phyloP scores from a whole-genome alignment of 2,797 vertebrate species.

The Lacerta viridis region DNA sequence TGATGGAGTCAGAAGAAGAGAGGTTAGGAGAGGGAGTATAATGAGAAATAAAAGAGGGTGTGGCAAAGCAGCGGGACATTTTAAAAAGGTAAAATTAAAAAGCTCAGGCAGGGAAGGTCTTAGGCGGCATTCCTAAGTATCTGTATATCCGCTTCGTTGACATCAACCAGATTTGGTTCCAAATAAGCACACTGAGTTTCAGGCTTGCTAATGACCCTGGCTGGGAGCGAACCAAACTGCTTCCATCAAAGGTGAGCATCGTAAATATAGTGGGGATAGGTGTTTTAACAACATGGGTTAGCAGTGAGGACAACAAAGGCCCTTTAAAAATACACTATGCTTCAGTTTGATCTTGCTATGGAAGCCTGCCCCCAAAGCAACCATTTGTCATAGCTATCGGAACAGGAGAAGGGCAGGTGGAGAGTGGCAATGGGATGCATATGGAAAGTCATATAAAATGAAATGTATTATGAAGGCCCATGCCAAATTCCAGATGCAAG shows the following conservation, averaged over 20 bases:
- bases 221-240: neutral
- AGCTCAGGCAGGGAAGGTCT: neutral
- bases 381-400: conserved; percentile 10
- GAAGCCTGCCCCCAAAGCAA: neutral
- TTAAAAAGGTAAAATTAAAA: neutral
- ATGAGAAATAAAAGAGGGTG: neutral
- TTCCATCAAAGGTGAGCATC: neutral
- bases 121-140: neutral
- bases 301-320: conserved; percentile 10
- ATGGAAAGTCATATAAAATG: conserved; percentile 30
- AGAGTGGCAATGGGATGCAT: conserved; percentile 35
- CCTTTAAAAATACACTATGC: neutral
- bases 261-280: no score
- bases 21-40: neutral
- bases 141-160: no score
- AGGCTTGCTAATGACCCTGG: neutral
- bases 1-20: neutral
- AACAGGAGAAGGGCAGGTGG: neutral
- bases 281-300: neutral
- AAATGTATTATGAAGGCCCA: neutral
- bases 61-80: neutral
- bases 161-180: neutral
- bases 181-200: neutral
- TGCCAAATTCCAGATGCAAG: conserved; percentile 24
- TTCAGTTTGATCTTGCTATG: conserved; percentile 9